Evolutionary conservation across 1,140 invertebrate genomes (phyloP).

Genomic region (Chymomyza costata): DNA sequence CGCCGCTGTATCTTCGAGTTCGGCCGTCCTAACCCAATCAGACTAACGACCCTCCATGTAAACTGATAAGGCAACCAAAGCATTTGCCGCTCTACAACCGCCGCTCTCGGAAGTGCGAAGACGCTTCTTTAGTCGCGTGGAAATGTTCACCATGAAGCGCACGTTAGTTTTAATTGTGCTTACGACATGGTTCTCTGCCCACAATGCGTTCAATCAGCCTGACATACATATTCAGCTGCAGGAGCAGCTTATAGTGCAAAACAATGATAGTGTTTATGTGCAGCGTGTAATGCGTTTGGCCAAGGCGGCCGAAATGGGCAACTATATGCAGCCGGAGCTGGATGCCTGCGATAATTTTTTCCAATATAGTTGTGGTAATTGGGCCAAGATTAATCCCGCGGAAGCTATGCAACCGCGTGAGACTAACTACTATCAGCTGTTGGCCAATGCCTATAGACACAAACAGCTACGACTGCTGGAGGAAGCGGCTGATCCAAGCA

Average conservation of each 20-base stretch:
- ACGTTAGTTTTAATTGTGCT: neutral
- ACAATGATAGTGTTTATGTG: slow-evolving; percentile 59
- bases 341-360: slow-evolving; percentile 62
- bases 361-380: slow-evolving; percentile 59
- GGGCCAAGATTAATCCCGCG: slow-evolving; percentile 64
- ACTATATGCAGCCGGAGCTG: slow-evolving; percentile 48
- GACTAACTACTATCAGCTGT: slow-evolving; percentile 49
- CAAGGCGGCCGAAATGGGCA: slow-evolving; percentile 65
- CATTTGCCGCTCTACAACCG: too few relatives aligned
- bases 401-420: slow-evolving; percentile 34
- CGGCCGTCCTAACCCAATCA: too few relatives aligned
- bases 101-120: too few relatives aligned
- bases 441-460: slow-evolving; percentile 41
- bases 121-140: too few relatives aligned
- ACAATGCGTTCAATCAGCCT: neutral
- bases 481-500: slow-evolving; percentile 21
- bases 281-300: slow-evolving; percentile 58
- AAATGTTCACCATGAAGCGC: too few relatives aligned
- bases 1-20: too few relatives aligned
- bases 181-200: neutral
- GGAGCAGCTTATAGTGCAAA: slow-evolving; percentile 53
- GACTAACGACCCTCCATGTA: too few relatives aligned
- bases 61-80: too few relatives aligned
- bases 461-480: slow-evolving; percentile 57
- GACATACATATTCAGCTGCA: slow-evolving; percentile 45